Percentiles rank a stretch among this genome's conserved stretches.
These are phyloP conservation scores for Pocillopora damicornis DNA, from an alignment of 64 coral and sea anemone species.

Conservation along the genomic window DNA sequence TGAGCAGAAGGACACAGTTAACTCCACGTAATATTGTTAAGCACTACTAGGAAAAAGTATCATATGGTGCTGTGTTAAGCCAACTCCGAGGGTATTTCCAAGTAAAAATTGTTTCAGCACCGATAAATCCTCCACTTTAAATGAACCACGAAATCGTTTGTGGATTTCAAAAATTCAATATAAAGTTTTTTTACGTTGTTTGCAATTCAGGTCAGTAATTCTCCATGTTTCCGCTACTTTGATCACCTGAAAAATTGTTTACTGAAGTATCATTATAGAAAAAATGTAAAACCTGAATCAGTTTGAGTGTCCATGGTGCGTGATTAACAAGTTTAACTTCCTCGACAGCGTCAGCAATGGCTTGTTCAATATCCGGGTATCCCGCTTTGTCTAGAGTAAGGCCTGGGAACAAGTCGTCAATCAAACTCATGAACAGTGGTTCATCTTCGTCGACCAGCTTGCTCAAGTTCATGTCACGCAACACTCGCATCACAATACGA, in stretches of 20 bases:
- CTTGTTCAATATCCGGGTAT: conserved; percentile 97
- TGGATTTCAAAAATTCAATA: no score
- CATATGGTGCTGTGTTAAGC: no score
- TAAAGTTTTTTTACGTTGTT: no score
- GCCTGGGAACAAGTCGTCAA: conserved; percentile 98
- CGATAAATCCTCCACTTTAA: no score
- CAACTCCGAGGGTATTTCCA: no score
- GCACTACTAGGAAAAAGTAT: no score
- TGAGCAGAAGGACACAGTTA: neutral
- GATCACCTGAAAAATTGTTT: neutral
- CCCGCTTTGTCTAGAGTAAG: conserved; percentile 96
- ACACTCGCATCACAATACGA: conserved; percentile 94
- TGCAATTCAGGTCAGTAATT: no score
- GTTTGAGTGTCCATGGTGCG: conserved; percentile 90
- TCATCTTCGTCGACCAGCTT: conserved; percentile 98
- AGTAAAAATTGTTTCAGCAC: no score
- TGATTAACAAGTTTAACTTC: conserved; percentile 99
- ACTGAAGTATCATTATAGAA: no score
- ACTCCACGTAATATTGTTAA: no score
- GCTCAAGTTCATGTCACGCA: conserved; percentile 99
- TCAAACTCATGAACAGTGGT: conserved; percentile 94
- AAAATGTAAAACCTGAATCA: conserved; percentile 80
- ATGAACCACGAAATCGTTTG: no score
- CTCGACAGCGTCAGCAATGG: conserved; percentile 86
- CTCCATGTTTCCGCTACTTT: neutral